A percentile compares a stretch with the other conserved stretches of the same genome.
These are phyloP conservation scores for Oligia fasciuncula DNA, from an alignment of 2,888 invertebrate genomes.

Conservation along the genomic window DNA sequence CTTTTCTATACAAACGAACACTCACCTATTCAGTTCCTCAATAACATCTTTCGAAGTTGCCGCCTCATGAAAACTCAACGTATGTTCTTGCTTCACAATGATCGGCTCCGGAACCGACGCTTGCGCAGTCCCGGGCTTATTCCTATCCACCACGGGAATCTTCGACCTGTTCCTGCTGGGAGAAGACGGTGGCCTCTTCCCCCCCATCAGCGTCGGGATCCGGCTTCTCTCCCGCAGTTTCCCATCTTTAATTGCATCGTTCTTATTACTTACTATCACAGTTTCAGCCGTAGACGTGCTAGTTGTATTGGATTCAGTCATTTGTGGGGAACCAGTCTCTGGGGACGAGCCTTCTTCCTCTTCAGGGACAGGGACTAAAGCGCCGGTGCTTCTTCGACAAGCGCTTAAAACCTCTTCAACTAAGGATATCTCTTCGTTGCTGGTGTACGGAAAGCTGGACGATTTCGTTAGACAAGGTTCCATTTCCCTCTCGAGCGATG, in stretches of 20 bases:
- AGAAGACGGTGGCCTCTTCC: conserved; percentile 87
- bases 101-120: conserved; percentile 78
- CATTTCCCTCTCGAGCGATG: conserved; percentile 74
- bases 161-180: conserved; percentile 82
- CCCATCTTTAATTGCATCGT: conserved; percentile 82
- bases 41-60: conserved; percentile 94
- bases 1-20: neutral
- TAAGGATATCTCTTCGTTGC: conserved; percentile 83
- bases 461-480: conserved; percentile 82
- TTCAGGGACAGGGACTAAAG: conserved; percentile 91
- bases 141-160: conserved; percentile 83
- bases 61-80: conserved; percentile 93
- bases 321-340: conserved; percentile 89
- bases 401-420: conserved; percentile 87
- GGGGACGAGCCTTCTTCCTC: conserved; percentile 91
- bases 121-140: conserved; percentile 71
- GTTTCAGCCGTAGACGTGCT: conserved; percentile 93
- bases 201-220: conserved; percentile 88
- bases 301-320: conserved; percentile 92
- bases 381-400: conserved; percentile 84
- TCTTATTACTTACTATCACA: conserved; percentile 91
- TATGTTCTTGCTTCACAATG: conserved; percentile 89
- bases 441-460: conserved; percentile 80
- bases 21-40: conserved; percentile 92
- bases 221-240: conserved; percentile 89